A percentile compares a stretch with the other conserved stretches of the same genome.
These are phyloP conservation scores for Cinara cedri DNA, from an alignment of 2,888 invertebrate genomes.

Conservation along the genomic window DNA sequence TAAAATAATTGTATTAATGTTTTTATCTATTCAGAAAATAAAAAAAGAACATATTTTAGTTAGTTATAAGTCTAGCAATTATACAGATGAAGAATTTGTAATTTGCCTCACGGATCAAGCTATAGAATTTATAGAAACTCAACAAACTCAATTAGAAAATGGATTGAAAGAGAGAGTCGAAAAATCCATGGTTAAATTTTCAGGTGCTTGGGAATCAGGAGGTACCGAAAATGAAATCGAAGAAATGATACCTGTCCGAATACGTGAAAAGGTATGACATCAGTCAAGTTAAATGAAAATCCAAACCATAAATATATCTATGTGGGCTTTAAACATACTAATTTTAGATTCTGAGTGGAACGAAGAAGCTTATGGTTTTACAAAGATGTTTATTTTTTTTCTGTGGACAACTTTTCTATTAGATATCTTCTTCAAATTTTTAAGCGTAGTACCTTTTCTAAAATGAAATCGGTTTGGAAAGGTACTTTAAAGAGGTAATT, in stretches of 20 bases:
- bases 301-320: not conserved
- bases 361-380: no score
- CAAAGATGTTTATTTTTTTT: no score
- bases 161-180: constrained; percentile 51
- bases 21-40: not conserved
- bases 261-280: constrained; percentile 53
- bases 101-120: constrained; percentile 59
- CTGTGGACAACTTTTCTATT: no score
- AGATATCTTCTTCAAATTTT: no score
- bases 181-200: not conserved
- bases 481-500: no score
- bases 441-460: no score
- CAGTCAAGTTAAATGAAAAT: not conserved
- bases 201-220: constrained; percentile 58
- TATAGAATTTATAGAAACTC: constrained; percentile 56
- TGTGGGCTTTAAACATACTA: not conserved
- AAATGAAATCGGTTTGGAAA: no score
- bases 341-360: no score
- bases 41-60: constrained; percentile 57
- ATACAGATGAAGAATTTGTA: constrained; percentile 58
- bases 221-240: constrained; percentile 59
- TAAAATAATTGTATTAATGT: not conserved
- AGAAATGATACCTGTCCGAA: constrained; percentile 49
- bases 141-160: constrained; percentile 46
- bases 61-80: constrained; percentile 58